phyloP scores from a whole-genome alignment of 37 sponge, comb jelly and placozoan genomes.

The Oopsacas minuta region DNA sequence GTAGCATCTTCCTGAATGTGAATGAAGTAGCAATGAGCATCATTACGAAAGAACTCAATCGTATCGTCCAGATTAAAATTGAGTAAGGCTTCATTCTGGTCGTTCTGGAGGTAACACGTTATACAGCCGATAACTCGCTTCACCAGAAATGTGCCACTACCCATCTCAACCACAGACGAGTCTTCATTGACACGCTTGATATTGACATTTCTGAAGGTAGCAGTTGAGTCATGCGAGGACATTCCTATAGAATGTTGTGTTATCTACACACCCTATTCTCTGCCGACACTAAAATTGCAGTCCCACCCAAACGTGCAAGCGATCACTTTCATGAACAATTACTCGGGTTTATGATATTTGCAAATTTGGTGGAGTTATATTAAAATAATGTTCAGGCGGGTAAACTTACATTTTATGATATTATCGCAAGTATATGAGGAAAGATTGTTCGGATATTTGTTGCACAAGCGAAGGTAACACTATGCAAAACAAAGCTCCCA shows the following conservation, averaged over 20 bases:
- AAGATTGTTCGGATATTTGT: no score
- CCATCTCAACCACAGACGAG: neutral
- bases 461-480: no score
- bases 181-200: conserved; percentile 12
- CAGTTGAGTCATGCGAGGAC: conserved; percentile 2
- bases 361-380: no score
- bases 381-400: no score
- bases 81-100: conserved; percentile 4
- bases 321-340: no score
- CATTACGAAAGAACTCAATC: conserved; percentile 11
- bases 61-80: conserved; percentile 13
- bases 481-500: no score
- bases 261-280: neutral
- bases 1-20: conserved; percentile 15
- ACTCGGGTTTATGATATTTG: no score
- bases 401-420: no score
- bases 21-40: conserved; percentile 11
- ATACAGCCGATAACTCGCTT: conserved; percentile 12
- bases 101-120: conserved; percentile 11
- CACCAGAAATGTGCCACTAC: neutral
- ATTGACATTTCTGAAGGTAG: neutral
- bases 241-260: neutral
- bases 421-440: no score
- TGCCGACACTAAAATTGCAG: no score
- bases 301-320: no score